A percentile compares a stretch with the other conserved stretches of the same genome.
Conservation (phyloP, 2,113 vertebrate genomes). For the Aptenodytes patagonicus region DNA sequence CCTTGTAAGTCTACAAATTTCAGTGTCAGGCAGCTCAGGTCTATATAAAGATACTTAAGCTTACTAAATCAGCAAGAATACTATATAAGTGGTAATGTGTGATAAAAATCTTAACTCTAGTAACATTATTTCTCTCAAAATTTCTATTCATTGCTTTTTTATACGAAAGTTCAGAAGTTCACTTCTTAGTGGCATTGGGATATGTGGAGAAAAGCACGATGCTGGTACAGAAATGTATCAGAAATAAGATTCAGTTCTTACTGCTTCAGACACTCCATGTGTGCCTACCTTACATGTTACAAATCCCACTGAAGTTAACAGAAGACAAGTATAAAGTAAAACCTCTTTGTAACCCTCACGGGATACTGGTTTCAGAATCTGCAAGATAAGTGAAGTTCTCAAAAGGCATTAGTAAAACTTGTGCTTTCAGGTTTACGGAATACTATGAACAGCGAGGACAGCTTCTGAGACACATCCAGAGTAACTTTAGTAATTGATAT, state of each 20-base stretch:
- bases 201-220: conserved; percentile 32
- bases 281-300: not conserved
- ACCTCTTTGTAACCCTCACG: not conserved
- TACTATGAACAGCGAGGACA: not conserved
- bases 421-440: conserved; percentile 45
- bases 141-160: not conserved
- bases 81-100: not conserved
- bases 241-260: not conserved
- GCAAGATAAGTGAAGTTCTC: conserved; percentile 9
- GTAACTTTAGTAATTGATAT: not conserved
- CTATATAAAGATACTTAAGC: conserved; percentile 20
- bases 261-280: not conserved
- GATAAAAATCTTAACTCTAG: conserved; percentile 17
- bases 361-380: conserved; percentile 32
- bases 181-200: conserved; percentile 40
- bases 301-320: not conserved
- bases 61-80: conserved; percentile 13
- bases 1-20: not conserved
- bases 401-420: conserved; percentile 44
- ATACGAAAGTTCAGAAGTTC: conserved; percentile 53
- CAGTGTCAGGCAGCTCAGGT: conserved; percentile 33
- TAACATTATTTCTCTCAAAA: conserved; percentile 12
- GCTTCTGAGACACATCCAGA: conserved; percentile 25
- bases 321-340: not conserved
- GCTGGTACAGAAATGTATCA: not conserved